Base-by-base conservation (phyloP, 2,113 vertebrate genomes). In the Cnemophilus loriae region DNA sequence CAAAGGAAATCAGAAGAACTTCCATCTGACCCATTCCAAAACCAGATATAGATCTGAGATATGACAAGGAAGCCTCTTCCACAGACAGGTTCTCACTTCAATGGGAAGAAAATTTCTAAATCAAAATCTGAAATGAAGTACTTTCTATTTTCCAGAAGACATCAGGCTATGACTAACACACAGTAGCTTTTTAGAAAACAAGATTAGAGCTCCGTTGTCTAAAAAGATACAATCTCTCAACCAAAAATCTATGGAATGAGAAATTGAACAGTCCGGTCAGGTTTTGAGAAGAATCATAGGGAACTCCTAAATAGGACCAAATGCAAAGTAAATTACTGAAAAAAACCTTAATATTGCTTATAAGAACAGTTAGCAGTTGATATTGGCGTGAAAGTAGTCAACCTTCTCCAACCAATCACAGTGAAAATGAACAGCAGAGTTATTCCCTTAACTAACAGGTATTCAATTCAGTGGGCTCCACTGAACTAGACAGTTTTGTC, bases 391-490 rank as follows among this genome's bases (percentile, higher is more conserved):
- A 85, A 93, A 87, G 79, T 37, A 77, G 46, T 52, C 41, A 78
- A n/a, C 65, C 71, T 64, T 76, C 44, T 78, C 64, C 92, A 82
- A 53, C n/a, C 73, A 95, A 49, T 60, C 79, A 71, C 69, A 65
- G 26, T 27, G 41, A 77, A 84, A 85, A 68, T 22, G 9, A 92
- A 42, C 44, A 89, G 61, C 52, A 75, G 79, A 90, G 13, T 16
- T 84, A 92, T 94, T 88, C 65, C 78, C 91, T 93, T 61, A 35
- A 60, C 30, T 92, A 96, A 47, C 79, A 97, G 74, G 76, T 84
- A 89, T 81, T 91, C 78, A 83, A n/a, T 95, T 96, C 27, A 13
- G 57, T 30, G 11, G 20, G 28, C 56, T 92, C 59, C 59, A 92
- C 32, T 75, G 80, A 67, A 56, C 59, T 70, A 79, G 49, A 28